Percentiles rank a stretch among this genome's conserved stretches.
Conservation (phyloP, 2,113 vertebrate species). For the Equus przewalskii region DNA sequence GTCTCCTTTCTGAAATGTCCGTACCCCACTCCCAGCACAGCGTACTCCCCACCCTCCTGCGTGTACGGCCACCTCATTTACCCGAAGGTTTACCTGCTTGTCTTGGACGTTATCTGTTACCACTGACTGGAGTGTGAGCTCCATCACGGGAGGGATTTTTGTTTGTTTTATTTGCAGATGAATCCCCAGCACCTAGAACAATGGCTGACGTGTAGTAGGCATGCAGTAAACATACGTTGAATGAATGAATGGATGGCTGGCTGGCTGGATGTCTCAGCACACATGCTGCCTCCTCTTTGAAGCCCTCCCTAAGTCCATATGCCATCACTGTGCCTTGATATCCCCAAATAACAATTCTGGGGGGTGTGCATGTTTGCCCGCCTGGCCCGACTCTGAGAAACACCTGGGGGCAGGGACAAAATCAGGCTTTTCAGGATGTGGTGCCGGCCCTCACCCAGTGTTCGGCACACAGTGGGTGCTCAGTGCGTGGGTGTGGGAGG, state of each 20-base stretch:
- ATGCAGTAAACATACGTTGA: neutral
- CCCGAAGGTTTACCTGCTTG: neutral
- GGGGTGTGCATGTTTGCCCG: rapidly evolving
- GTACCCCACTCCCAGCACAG: neutral
- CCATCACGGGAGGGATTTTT: neutral
- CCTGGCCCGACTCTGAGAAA: neutral
- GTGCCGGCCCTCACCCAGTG: neutral
- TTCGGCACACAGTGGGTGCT: neutral
- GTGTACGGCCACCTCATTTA: neutral
- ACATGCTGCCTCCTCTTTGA: neutral
- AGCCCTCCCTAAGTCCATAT: neutral
- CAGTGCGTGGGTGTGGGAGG: neutral
- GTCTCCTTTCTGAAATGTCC: neutral
- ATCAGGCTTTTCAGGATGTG: neutral
- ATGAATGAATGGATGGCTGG: neutral
- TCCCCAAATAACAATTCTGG: neutral
- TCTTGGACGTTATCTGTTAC: neutral
- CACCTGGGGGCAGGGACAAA: neutral
- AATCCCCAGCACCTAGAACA: neutral
- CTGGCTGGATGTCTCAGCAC: neutral
- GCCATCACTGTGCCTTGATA: no score
- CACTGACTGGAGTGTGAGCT: neutral
- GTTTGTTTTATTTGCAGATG: neutral
- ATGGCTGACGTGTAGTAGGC: neutral
- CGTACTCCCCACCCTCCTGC: no score